A percentile compares a stretch with the other conserved stretches of the same genome.
Conservation (phyloP, 2,113 vertebrate species). For the Hoplias malabaricus region DNA sequence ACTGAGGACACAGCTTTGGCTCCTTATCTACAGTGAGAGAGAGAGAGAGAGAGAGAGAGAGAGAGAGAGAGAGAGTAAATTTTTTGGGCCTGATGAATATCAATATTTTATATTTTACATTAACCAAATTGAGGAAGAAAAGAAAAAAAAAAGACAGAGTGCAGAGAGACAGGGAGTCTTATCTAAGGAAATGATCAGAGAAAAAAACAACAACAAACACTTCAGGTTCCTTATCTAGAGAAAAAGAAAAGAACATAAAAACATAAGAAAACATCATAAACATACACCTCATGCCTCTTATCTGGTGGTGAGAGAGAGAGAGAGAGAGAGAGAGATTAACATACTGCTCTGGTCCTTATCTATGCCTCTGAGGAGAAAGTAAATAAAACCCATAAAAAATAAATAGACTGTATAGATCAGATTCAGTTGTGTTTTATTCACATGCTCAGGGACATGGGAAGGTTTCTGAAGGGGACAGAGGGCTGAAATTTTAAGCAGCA, state of each 20-base stretch:
- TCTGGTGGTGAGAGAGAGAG: conserved; percentile 5
- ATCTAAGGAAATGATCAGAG: not conserved
- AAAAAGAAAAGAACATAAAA: conserved; percentile 1
- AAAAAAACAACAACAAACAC: conserved; percentile 61
- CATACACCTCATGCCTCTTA: conserved; percentile 11
- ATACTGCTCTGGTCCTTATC: conserved; percentile 8
- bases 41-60: not conserved
- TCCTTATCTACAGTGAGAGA: conserved; percentile 68
- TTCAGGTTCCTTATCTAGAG: conserved; percentile 60
- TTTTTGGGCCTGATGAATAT: too few relatives aligned
- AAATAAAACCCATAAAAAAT: conserved; percentile 7
- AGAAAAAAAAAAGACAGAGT: too few relatives aligned
- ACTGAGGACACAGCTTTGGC: conserved; percentile 79
- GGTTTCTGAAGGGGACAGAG: too few relatives aligned
- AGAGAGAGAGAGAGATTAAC: not conserved
- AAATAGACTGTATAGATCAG: not conserved
- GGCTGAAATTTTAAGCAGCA: too few relatives aligned
- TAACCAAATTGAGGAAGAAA: too few relatives aligned
- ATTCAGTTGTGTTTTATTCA: too few relatives aligned
- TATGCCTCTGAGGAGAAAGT: not conserved
- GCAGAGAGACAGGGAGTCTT: not conserved
- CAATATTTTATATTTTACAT: too few relatives aligned
- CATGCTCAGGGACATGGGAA: too few relatives aligned
- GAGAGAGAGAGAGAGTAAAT: not conserved
- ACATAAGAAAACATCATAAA: not conserved